phyloP scores from a whole-genome alignment of 2,797 vertebrate species.

The Lutjanus argentimaculatus region DNA sequence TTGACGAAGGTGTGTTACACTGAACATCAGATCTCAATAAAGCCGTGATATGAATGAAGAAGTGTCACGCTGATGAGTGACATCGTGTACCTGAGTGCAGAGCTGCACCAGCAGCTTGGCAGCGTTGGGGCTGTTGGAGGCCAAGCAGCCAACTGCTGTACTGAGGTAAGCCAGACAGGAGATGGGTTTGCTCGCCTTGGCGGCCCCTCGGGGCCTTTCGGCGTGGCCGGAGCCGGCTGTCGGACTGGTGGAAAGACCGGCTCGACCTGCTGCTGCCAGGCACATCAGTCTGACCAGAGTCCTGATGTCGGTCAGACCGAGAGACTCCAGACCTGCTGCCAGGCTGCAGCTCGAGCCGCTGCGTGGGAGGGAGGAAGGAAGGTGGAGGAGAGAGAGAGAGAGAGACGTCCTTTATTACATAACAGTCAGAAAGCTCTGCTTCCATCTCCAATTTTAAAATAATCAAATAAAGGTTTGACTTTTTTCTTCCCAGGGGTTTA shows the following conservation, averaged over 20 bases:
- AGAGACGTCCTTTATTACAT: not conserved
- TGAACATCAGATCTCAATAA: not conserved
- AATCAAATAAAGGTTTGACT: not conserved
- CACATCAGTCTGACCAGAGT: constrained; percentile 98
- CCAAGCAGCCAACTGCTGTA: constrained; percentile 96
- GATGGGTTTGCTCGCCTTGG: constrained; percentile 95
- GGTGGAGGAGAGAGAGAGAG: not conserved
- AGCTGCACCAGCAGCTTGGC: constrained; percentile 97
- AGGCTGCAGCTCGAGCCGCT: constrained; percentile 98
- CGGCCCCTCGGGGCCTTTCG: constrained; percentile 90
- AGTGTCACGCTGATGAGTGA: not conserved
- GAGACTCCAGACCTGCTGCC: constrained; percentile 95
- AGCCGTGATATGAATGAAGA: not conserved
- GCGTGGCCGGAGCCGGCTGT: constrained; percentile 72
- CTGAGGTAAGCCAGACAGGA: constrained; percentile 98
- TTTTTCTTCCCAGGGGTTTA: not conserved
- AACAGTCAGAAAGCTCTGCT: not conserved
- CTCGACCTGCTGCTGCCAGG: constrained; percentile 94
- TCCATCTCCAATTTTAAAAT: not conserved
- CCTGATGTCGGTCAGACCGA: constrained; percentile 96
- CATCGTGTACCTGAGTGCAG: constrained; percentile 89
- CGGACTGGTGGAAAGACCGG: constrained; percentile 94
- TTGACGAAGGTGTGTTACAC: not conserved
- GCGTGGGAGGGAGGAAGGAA: not conserved
- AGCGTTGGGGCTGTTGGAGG: constrained; percentile 95